Evolutionary conservation across 2,888 invertebrate genomes (phyloP), one percentile per base, ranked within the genome.

Genomic region (Tipula lateralis): DNA sequence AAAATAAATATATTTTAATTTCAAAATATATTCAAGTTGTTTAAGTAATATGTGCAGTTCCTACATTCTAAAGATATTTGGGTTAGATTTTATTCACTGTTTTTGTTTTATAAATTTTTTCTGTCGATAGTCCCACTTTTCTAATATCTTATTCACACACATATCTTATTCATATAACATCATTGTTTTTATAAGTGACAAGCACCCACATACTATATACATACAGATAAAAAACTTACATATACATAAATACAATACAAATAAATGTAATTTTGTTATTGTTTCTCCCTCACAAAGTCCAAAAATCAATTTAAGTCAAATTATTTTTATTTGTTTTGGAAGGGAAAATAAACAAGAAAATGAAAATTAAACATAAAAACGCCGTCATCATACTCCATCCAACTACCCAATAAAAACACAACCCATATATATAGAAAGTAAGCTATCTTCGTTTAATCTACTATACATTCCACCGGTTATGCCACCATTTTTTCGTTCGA

Each of bases 261-360:
- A 66, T 66, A 66, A 16, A 66, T 24, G 7, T 66, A 66, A 66
- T 66, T 66, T 66, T 66, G 9, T 24, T 24, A n/a, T 19, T 66
- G 7, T 66, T 24, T 24, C 24, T 24, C 66, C 1, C 24, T 24
- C 6, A 66, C 19, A 44, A 24, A 66, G 24, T 66, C 5, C 3
- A 66, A 66, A 66, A 66, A 66, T 66, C 66, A 66, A 66, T 66
- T 66, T 66, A 66, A 66, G 66, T 66, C 66, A 24, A 66, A 66
- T 66, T 66, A 24, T 66, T 66, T 66, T 66, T 66, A 66, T 66
- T 66, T 66, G 66, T 66, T 24, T 66, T 66, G 66, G 66, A 24
- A 66, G 24, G 66, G 7, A 66, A 66, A 66, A 7, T 66, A 66
- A 66, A 66, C 66, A 66, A 66, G 66, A 66, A 66, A 24, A 66